These are phyloP conservation scores for Drosophila mayri DNA, from an alignment of 1,140 invertebrate species.

Conservation along the genomic window DNA sequence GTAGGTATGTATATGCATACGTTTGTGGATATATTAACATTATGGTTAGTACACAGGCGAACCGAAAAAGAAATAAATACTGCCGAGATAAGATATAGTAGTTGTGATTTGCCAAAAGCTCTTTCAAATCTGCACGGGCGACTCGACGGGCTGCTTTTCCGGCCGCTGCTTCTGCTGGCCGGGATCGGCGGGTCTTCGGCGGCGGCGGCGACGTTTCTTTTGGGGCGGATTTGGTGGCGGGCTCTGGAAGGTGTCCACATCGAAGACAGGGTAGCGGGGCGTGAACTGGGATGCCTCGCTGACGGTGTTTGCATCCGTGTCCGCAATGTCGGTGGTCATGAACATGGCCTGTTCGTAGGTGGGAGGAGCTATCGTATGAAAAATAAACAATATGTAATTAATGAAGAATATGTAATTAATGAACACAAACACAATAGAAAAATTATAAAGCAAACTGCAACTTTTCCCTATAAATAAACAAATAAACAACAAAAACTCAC, in stretches of 20 bases:
- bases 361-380: slow-evolving; percentile 62
- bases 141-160: slow-evolving; percentile 66
- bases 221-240: slow-evolving; percentile 73
- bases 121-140: slow-evolving; percentile 69
- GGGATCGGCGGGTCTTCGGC: slow-evolving; percentile 43
- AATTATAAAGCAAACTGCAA: not conserved
- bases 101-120: slow-evolving; percentile 7
- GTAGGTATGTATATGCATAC: slow-evolving; percentile 12
- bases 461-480: not conserved
- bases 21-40: slow-evolving; percentile 20
- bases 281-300: slow-evolving; percentile 70
- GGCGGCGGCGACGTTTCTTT: slow-evolving; percentile 65
- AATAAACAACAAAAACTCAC: slow-evolving; percentile 45
- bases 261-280: slow-evolving; percentile 78
- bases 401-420: not conserved
- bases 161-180: slow-evolving; percentile 18
- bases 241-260: slow-evolving; percentile 72
- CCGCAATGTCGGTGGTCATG: slow-evolving; percentile 79
- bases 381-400: not conserved
- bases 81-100: slow-evolving; percentile 65
- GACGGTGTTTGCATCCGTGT: slow-evolving; percentile 75
- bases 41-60: slow-evolving; percentile 37
- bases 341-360: slow-evolving; percentile 82
- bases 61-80: slow-evolving; percentile 53
- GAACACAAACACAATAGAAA: not conserved